Conservation (phyloP, 2,797 vertebrate species). For the Pantherophis vulpinus region DNA sequence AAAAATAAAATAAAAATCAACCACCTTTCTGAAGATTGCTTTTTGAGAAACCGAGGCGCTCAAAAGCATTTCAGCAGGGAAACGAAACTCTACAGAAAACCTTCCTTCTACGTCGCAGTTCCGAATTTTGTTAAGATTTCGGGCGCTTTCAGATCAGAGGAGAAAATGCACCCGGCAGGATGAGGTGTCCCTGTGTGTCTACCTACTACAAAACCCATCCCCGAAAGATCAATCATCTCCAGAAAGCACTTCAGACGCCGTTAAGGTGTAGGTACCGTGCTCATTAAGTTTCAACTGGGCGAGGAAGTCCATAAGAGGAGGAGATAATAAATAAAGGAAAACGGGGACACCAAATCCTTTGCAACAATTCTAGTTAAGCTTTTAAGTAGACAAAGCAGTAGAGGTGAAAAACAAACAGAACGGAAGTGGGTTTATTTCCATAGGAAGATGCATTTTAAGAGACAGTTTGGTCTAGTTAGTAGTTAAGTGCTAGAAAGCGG, state of each 20-base stretch:
- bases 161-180: background rate
- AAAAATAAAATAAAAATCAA: too few relatives aligned
- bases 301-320: background rate
- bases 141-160: background rate
- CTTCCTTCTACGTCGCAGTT: background rate
- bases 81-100: background rate
- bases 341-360: conserved; percentile 5
- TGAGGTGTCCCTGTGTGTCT: background rate
- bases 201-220: background rate
- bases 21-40: background rate
- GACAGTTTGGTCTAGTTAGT: background rate
- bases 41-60: background rate
- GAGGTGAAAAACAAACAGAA: conserved; percentile 6
- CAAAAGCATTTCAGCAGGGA: background rate
- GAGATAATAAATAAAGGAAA: background rate
- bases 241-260: background rate
- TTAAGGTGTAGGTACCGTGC: background rate
- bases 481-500: background rate
- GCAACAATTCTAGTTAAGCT: conserved; percentile 6
- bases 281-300: background rate
- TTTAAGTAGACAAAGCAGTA: conserved; percentile 14
- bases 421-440: conserved; percentile 53
- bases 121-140: background rate
- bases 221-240: background rate
- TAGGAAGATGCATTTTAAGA: conserved; percentile 39